Conservation (phyloP, 2,888 invertebrate species). For the Tridacna crocea region DNA sequence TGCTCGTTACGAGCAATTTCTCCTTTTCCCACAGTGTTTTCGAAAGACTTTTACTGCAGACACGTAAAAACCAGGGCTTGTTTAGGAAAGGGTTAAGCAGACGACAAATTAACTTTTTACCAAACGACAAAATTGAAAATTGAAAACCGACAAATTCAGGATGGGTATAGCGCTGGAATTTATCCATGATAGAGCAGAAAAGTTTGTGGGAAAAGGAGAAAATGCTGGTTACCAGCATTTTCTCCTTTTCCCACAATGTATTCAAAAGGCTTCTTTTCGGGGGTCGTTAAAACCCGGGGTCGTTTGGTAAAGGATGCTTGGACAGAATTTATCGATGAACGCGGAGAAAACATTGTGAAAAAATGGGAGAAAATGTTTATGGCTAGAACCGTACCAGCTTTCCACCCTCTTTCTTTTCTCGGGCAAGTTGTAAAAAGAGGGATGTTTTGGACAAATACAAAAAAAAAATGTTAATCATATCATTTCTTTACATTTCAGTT, state of each 20-base stretch:
- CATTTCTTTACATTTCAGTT: slow-evolving; percentile 1
- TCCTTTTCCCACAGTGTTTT: too few species aligned
- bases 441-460: too few species aligned
- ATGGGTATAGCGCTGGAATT: not conserved
- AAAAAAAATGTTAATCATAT: not conserved
- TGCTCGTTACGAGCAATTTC: too few species aligned
- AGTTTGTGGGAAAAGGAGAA: slow-evolving; percentile 4
- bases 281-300: not conserved
- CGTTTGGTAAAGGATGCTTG: not conserved
- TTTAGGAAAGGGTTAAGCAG: too few species aligned
- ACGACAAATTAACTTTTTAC: too few species aligned
- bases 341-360: not conserved
- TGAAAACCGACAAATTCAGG: not conserved
- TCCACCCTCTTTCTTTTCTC: too few species aligned
- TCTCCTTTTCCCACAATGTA: not conserved
- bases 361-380: not conserved
- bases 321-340: not conserved
- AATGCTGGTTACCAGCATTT: slow-evolving; percentile 1
- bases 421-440: too few species aligned
- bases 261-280: not conserved
- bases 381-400: too few species aligned
- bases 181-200: not conserved
- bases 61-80: too few species aligned
- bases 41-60: too few species aligned
- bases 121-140: not conserved